Evolutionary conservation across 2,888 invertebrate species (phyloP).

Genomic region (Labia minor): DNA sequence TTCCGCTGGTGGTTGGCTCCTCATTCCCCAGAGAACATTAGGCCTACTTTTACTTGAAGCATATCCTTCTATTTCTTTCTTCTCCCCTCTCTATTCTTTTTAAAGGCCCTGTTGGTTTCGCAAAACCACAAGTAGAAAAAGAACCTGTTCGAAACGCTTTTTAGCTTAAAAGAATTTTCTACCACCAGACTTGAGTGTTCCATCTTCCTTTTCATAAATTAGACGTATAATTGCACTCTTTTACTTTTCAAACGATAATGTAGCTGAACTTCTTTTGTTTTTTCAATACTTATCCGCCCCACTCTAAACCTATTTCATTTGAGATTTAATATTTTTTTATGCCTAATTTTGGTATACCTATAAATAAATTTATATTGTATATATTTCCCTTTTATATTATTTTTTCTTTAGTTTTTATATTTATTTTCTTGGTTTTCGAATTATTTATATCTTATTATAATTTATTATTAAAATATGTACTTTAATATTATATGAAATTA

Average conservation of each 20-base stretch:
- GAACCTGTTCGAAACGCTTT: not conserved
- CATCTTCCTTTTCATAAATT: not conserved
- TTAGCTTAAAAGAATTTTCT: conserved; percentile 1
- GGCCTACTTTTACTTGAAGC: not conserved
- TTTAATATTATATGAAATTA: too few species aligned
- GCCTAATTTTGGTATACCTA: too few species aligned
- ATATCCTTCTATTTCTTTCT: not conserved
- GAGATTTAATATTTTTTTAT: too few species aligned
- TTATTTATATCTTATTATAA: too few species aligned
- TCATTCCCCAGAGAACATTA: not conserved
- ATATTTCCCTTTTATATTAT: too few species aligned
- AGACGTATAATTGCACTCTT: not conserved
- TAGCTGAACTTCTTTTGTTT: not conserved
- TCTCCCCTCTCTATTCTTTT: not conserved
- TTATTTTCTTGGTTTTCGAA: too few species aligned
- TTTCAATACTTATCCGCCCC: too few species aligned
- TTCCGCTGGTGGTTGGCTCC: not conserved
- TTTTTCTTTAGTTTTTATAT: too few species aligned
- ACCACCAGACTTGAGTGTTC: not conserved
- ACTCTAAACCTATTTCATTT: too few species aligned
- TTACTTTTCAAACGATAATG: not conserved
- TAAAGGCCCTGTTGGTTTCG: not conserved
- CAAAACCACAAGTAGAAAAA: not conserved
- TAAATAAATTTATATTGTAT: too few species aligned
- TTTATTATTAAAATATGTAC: too few species aligned